Evolutionary conservation across 2,113 vertebrate genomes (phyloP).

Genomic region (Pheucticus melanocephalus): DNA sequence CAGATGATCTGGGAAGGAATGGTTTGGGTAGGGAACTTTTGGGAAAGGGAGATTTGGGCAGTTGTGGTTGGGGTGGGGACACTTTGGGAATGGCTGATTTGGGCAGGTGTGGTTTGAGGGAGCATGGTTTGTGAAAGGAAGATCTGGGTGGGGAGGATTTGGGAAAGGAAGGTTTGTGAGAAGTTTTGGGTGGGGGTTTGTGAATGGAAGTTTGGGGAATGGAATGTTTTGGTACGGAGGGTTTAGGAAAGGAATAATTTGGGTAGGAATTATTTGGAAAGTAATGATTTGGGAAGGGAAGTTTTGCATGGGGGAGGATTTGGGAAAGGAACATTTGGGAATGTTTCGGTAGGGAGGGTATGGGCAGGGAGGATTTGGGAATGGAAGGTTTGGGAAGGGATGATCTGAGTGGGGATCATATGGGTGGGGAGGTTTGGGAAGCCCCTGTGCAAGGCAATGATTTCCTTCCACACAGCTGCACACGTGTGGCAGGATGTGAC

Average conservation of each 20-base stretch:
- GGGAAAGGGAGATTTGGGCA: background rate
- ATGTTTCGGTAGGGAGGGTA: background rate
- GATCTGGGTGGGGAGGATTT: background rate
- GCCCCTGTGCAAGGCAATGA: rapidly evolving
- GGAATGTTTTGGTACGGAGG: background rate
- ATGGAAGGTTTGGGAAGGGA: background rate
- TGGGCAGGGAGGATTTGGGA: background rate
- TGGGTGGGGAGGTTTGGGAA: background rate
- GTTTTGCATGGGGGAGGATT: background rate
- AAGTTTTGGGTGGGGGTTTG: background rate
- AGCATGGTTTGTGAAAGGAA: background rate
- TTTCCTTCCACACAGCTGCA: background rate
- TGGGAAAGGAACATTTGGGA: background rate
- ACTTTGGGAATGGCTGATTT: background rate
- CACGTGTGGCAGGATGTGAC: rapidly evolving
- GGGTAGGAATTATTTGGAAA: background rate
- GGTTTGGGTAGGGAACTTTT: background rate
- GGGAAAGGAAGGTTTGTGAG: background rate
- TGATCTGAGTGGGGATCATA: background rate
- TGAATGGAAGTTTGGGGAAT: background rate
- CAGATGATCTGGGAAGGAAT: background rate
- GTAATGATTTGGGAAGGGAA: background rate
- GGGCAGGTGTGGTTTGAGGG: background rate
- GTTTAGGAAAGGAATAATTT: background rate
- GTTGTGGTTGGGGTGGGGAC: background rate